Base-by-base conservation (phyloP, 2,797 vertebrate species). In the Diplodus puntazzo region DNA sequence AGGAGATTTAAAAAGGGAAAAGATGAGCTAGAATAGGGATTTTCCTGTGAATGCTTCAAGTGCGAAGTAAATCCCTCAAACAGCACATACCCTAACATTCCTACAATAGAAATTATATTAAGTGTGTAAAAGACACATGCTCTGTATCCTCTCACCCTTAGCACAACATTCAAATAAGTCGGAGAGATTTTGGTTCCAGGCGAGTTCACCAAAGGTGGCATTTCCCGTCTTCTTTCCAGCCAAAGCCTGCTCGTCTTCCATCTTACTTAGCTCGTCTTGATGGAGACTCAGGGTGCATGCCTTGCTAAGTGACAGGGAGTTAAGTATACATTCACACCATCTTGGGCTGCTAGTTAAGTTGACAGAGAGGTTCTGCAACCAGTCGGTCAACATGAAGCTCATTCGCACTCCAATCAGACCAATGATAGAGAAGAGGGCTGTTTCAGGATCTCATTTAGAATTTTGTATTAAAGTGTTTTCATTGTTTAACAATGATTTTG, bases 291-390 rank as follows among this genome's bases (percentile, higher is more conserved):
- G 92, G 90, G 92, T 92, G 88, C 92, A 94, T 87, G 92, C 93
- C 84, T 93, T 79, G 81, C 92, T 95, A 95, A 95, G 94, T 95
- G 94, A 95, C 94, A 93, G 91, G 91, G 92, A 95, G 93, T 95
- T 94, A 95, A 96, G 93, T 95, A 95, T 94, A 95, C 92, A 86
- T 95, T 95, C 94, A 92, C 93, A 94, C 91, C 93, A 88, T 84
- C 92, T 89, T 79, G 11, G 89, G 89, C 91, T 85, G 90, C 94
- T 94, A 92, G 94, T 93, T 94, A 95, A 74, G 87, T 85, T 95
- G 95, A 95, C 94, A 94, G 91, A 90, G 89, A 82, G 90, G 84
- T 83, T 94, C 89, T 88, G 82, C 89, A 88, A 85, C 89, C 88
- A 77, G 90, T 73, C 86, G 85, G 90, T 89, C 92, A 94, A 89